A percentile compares a stretch with the other conserved stretches of the same genome.
Evolutionary conservation across 1,140 invertebrate genomes (phyloP).

Genomic region (Rhynchophorus ferrugineus): DNA sequence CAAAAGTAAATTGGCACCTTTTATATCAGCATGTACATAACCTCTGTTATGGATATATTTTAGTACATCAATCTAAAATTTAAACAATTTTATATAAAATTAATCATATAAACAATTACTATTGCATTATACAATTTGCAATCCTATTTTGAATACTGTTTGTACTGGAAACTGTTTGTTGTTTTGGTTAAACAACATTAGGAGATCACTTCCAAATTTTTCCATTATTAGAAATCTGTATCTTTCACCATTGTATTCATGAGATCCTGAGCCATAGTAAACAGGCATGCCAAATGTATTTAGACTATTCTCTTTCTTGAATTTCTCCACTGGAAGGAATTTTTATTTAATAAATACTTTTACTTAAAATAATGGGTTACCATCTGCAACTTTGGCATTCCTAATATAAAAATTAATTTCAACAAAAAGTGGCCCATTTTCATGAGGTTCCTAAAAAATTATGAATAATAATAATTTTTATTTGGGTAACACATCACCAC

Average conservation of each 20-base stretch:
- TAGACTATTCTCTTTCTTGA: constrained; percentile 63
- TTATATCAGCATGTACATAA: constrained; percentile 89
- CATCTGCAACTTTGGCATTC: constrained; percentile 68
- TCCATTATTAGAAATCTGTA: constrained; percentile 91
- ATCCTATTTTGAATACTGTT: constrained; percentile 70
- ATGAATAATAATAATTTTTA: constrained; percentile 4
- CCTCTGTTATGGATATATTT: constrained; percentile 81
- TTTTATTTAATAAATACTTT: background rate
- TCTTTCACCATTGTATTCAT: constrained; percentile 64
- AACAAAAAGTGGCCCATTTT: constrained; percentile 89
- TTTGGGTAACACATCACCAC: constrained; percentile 2
- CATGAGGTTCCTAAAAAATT: constrained; percentile 72
- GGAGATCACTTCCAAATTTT: constrained; percentile 82
- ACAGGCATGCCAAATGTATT: constrained; percentile 77
- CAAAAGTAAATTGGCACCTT: constrained; percentile 82
- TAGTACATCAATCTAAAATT: constrained; percentile 66
- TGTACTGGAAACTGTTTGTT: constrained; percentile 61
- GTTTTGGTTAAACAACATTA: constrained; percentile 68
- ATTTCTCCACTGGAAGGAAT: constrained; percentile 62
- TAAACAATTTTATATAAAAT: background rate
- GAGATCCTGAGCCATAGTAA: constrained; percentile 75
- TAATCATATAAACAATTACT: constrained; percentile 8
- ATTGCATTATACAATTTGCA: constrained; percentile 72
- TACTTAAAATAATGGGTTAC: constrained; percentile 3
- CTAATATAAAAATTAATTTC: constrained; percentile 93